Conservation (phyloP, 2,797 vertebrate species). For the Acropternis orthonyx region DNA sequence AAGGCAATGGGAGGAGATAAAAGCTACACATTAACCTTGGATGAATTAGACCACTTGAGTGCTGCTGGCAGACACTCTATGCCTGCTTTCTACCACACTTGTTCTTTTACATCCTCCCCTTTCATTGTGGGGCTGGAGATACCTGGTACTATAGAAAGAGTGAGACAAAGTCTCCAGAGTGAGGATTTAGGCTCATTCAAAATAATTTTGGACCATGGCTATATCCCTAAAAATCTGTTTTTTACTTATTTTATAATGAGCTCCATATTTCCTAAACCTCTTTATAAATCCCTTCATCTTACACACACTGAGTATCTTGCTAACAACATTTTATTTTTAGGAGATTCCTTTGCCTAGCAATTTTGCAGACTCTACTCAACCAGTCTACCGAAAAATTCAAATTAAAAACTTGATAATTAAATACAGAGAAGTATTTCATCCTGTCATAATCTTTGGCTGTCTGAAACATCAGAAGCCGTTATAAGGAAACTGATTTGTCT, state of each 20-base stretch:
- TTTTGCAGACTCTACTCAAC: constrained; percentile 58
- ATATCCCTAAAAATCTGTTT: background rate
- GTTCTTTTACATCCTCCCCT: background rate
- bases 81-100: background rate
- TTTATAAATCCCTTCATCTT: constrained; percentile 10
- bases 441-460: background rate
- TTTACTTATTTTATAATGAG: background rate
- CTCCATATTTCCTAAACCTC: background rate
- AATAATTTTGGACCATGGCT: background rate
- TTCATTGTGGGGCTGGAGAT: background rate
- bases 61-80: background rate
- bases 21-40: background rate
- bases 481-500: background rate
- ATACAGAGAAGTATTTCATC: constrained; percentile 39
- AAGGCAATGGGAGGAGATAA: background rate
- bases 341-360: constrained; percentile 54
- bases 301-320: background rate
- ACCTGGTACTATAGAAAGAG: background rate
- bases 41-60: background rate
- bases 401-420: constrained; percentile 65
- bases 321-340: constrained; percentile 67
- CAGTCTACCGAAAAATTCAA: constrained; percentile 51
- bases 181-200: background rate
- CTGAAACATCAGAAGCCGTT: constrained; percentile 6
- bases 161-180: background rate